Evolutionary conservation across 2,888 invertebrate species (phyloP).

Genomic region (Pyrocoelia pectoralis): DNA sequence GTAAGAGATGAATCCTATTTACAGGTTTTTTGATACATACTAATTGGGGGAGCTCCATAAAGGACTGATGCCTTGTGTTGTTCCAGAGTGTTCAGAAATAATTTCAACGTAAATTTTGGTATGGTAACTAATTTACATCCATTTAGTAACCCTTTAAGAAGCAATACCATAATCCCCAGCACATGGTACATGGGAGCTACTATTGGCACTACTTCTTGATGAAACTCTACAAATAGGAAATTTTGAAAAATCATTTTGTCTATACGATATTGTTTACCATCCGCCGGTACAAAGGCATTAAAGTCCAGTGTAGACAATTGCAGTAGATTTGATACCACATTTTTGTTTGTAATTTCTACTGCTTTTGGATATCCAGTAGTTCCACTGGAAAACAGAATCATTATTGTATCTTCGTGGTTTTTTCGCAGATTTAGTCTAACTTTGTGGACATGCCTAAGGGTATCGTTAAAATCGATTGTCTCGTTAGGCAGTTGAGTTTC

Average conservation of each 20-base stretch:
- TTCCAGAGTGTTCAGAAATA: constrained; percentile 41
- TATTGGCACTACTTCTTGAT: constrained; percentile 53
- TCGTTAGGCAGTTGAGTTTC: constrained; percentile 42
- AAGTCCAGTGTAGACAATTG: constrained; percentile 7
- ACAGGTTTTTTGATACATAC: not conserved
- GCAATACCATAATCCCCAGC: constrained; percentile 61
- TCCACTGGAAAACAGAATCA: constrained; percentile 82
- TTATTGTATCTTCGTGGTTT: constrained; percentile 66
- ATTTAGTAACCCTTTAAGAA: constrained; percentile 54
- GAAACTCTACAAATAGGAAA: constrained; percentile 35
- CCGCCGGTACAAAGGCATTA: not conserved
- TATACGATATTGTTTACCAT: not conserved
- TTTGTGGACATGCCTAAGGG: constrained; percentile 58
- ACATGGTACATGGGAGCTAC: constrained; percentile 64
- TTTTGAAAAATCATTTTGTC: not conserved
- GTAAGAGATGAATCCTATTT: no score
- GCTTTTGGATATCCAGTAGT: constrained; percentile 83
- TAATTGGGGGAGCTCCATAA: constrained; percentile 65
- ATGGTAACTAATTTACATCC: constrained; percentile 60
- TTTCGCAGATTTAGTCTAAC: constrained; percentile 45
- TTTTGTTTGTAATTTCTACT: constrained; percentile 65
- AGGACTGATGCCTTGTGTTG: constrained; percentile 45
- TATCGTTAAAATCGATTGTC: constrained; percentile 66
- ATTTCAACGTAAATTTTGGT: constrained; percentile 48
- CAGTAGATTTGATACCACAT: constrained; percentile 55